Percentiles rank a stretch among this genome's conserved stretches.
phyloP scores from a whole-genome alignment of 2,797 vertebrate genomes.

The Cuniculus paca region DNA sequence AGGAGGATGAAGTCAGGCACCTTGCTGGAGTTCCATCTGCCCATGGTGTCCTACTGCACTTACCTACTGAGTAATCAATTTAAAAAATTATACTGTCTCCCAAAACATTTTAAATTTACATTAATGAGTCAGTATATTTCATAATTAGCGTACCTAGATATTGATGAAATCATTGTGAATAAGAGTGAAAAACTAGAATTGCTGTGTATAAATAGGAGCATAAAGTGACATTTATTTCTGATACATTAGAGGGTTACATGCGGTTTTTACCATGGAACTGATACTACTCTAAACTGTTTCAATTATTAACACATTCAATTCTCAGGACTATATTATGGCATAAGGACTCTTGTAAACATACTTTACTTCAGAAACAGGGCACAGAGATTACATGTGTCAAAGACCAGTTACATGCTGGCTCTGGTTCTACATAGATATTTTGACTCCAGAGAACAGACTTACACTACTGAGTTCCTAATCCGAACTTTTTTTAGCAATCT shows the following conservation, averaged over 20 bases:
- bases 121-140: too few species aligned
- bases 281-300: background rate
- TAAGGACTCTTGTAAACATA: background rate
- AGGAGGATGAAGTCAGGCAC: constrained; percentile 34
- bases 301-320: background rate
- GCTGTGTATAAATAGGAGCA: background rate
- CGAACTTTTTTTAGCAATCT: background rate
- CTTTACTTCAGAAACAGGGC: background rate
- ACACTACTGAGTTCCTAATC: background rate
- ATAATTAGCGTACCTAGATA: too few species aligned
- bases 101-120: background rate
- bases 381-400: background rate
- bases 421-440: background rate
- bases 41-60: background rate
- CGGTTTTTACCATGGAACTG: too few species aligned
- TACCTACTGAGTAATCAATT: background rate
- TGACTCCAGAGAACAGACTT: too few species aligned
- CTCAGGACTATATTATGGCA: background rate
- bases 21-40: background rate
- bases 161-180: background rate
- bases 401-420: background rate
- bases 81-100: too few species aligned
- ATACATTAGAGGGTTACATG: background rate
- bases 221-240: background rate
- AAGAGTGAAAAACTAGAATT: background rate